Evolutionary conservation across 2,113 vertebrate genomes (phyloP).

Genomic region (Ellobius talpinus): DNA sequence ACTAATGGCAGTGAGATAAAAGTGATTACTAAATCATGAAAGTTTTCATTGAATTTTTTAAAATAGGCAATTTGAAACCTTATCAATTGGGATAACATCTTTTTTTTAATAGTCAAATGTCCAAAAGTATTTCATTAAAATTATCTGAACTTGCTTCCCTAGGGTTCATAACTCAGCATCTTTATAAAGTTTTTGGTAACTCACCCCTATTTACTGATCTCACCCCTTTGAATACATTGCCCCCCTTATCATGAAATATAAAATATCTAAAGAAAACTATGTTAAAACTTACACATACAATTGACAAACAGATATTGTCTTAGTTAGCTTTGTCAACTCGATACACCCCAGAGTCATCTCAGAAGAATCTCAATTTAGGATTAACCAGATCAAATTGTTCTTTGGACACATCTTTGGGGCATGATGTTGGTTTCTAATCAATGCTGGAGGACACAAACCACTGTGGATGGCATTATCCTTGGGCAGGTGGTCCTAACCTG

Average conservation of each 20-base stretch:
- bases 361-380: neutral
- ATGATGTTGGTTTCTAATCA: neutral
- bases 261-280: neutral
- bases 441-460: neutral
- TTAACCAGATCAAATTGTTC: neutral
- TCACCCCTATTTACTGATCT: neutral
- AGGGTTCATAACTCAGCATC: neutral
- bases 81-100: neutral
- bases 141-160: neutral
- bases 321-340: neutral
- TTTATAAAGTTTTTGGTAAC: neutral
- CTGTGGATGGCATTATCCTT: neutral
- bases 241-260: neutral
- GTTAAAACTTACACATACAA: neutral
- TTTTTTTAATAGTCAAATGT: conserved; percentile 14
- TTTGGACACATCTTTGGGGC: neutral
- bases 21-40: conserved; percentile 27
- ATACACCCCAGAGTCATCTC: neutral
- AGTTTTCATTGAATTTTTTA: neutral
- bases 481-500: neutral
- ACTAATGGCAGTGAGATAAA: neutral
- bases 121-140: neutral
- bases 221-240: neutral
- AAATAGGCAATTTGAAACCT: neutral
- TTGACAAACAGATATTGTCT: neutral